phyloP scores from a whole-genome alignment of 2,797 vertebrate genomes.

The Poecilia gillii region DNA sequence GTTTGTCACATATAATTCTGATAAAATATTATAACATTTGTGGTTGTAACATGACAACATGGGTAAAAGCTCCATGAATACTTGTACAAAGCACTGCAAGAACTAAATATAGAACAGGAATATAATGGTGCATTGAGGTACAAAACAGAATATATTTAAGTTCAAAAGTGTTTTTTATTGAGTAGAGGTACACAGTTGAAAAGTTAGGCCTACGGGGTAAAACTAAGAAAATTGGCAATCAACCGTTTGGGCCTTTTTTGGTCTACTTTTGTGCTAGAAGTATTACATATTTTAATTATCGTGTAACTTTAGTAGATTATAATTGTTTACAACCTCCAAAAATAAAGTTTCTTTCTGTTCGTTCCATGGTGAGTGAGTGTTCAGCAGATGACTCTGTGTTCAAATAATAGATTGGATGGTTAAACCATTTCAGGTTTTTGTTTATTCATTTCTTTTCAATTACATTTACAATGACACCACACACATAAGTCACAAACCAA shows the following conservation, averaged over 20 bases:
- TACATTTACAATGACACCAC: slow-evolving; percentile 22
- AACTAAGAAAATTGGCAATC: not conserved
- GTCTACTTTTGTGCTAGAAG: not conserved
- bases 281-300: not conserved
- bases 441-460: slow-evolving; percentile 9
- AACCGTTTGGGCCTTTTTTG: not conserved
- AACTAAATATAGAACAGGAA: not conserved
- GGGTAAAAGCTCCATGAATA: not conserved
- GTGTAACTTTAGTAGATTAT: not conserved
- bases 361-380: not conserved
- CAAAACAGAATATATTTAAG: not conserved
- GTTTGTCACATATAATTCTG: not conserved
- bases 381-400: not conserved
- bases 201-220: not conserved
- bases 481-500: slow-evolving; percentile 22
- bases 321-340: not conserved
- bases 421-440: slow-evolving; percentile 6
- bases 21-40: not conserved
- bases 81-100: not conserved
- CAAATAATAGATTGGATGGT: not conserved
- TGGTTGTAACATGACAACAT: not conserved
- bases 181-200: not conserved
- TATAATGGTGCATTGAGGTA: not conserved
- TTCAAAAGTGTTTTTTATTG: not conserved
- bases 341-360: not conserved